These are phyloP conservation scores for Lithosia quadra DNA, from an alignment of 2,888 invertebrate genomes.

Conservation along the genomic window DNA sequence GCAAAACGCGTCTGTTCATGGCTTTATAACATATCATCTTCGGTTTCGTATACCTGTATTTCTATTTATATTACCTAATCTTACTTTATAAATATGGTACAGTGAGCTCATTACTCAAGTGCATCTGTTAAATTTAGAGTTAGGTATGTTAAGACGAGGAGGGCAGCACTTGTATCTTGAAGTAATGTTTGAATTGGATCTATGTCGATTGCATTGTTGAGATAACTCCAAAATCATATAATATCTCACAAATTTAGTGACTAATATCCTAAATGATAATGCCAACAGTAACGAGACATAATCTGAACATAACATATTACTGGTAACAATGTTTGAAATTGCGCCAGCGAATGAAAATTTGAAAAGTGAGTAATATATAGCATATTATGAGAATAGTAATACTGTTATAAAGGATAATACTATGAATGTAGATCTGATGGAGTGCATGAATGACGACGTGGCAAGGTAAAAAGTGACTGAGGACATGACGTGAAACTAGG, in stretches of 20 bases:
- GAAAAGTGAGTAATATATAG: background rate
- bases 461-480: too few relatives aligned
- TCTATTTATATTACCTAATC: background rate
- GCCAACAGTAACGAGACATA: slow-evolving; percentile 8
- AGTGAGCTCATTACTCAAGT: background rate
- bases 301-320: background rate
- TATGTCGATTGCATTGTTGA: slow-evolving; percentile 1
- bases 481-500: too few relatives aligned
- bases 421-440: too few relatives aligned
- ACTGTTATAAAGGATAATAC: too few relatives aligned
- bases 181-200: slow-evolving; percentile 3
- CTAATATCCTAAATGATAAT: background rate
- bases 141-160: background rate
- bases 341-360: background rate
- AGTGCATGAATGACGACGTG: too few relatives aligned
- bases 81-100: background rate
- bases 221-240: background rate
- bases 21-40: background rate
- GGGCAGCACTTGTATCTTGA: background rate
- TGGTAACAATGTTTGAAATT: background rate
- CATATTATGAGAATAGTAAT: too few relatives aligned
- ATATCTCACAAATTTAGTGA: background rate
- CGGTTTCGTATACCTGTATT: background rate
- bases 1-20: background rate
- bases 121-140: background rate